These are phyloP conservation scores for Oplegnathus fasciatus DNA, from an alignment of 2,113 vertebrate species.

Conservation along the genomic window DNA sequence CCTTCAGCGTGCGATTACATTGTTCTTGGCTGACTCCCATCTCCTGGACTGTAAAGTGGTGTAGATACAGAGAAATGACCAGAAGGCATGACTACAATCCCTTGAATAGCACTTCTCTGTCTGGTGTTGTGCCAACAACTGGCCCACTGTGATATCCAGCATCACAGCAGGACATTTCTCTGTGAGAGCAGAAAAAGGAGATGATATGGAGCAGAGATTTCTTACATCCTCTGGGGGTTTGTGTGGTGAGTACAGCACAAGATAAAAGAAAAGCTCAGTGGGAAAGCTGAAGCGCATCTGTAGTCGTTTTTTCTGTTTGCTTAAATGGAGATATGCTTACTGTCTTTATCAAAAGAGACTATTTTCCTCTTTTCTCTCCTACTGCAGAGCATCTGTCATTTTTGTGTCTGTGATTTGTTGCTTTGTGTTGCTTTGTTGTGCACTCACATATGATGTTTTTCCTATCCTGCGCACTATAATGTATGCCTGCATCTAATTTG, in stretches of 20 bases:
- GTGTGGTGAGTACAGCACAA: conserved; percentile 4
- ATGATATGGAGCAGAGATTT: conserved; percentile 4
- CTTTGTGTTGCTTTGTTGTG: too few relatives aligned
- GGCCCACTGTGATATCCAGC: conserved; percentile 26
- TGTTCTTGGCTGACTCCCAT: conserved; percentile 48
- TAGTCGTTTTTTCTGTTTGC: background rate
- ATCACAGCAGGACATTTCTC: conserved; percentile 32
- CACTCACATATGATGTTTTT: background rate
- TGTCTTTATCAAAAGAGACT: background rate
- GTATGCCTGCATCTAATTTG: too few relatives aligned
- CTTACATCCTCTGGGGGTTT: conserved; percentile 12
- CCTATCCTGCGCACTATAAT: background rate
- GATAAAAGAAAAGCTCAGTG: conserved; percentile 6
- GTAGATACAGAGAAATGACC: conserved; percentile 43
- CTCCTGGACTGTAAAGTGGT: conserved; percentile 8
- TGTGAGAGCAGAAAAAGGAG: background rate
- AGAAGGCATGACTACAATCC: conserved; percentile 27
- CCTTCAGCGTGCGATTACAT: background rate
- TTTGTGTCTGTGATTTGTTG: background rate
- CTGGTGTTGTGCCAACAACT: conserved; percentile 28
- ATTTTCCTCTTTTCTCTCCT: background rate
- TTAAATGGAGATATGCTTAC: background rate
- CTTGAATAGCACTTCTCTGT: conserved; percentile 18
- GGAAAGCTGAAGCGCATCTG: background rate
- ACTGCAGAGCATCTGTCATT: background rate